Conservation (phyloP, 30 jellyfish, hydroid and myxozoan genomes). For the Pseudorhiza aurosa region DNA sequence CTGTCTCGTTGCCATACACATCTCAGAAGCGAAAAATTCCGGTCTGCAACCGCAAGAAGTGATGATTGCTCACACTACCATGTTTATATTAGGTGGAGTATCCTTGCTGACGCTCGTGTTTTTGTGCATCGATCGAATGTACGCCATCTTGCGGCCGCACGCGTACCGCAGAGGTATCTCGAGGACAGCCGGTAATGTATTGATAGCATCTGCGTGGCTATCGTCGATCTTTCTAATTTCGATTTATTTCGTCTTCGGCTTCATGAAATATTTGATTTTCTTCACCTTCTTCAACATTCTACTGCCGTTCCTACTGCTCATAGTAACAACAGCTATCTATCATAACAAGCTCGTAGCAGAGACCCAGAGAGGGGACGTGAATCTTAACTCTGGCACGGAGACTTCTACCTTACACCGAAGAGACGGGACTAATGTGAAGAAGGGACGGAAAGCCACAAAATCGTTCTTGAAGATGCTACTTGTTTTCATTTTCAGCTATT, state of each 20-base stretch:
- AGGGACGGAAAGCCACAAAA: constrained; percentile 42
- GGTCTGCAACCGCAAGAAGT: constrained; percentile 19
- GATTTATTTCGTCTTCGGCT: constrained; percentile 22
- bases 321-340: constrained; percentile 29
- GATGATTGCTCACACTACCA: constrained; percentile 20
- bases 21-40: constrained; percentile 25
- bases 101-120: constrained; percentile 42
- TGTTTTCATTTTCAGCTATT: constrained; percentile 51
- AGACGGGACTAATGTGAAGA: background rate
- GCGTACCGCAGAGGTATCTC: constrained; percentile 61
- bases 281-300: constrained; percentile 31
- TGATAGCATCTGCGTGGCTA: constrained; percentile 47
- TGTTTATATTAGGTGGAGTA: constrained; percentile 64
- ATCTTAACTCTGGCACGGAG: background rate
- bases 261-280: constrained; percentile 42
- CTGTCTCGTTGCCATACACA: constrained; percentile 32
- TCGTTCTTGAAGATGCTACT: constrained; percentile 56
- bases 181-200: background rate
- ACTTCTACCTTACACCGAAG: constrained; percentile 12
- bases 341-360: constrained; percentile 24
- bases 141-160: constrained; percentile 49
- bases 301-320: constrained; percentile 27
- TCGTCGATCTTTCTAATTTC: constrained; percentile 9
- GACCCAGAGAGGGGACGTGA: background rate
- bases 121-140: constrained; percentile 55